Conservation (phyloP, 1,140 invertebrate genomes). For the Lepidurus arcticus region DNA sequence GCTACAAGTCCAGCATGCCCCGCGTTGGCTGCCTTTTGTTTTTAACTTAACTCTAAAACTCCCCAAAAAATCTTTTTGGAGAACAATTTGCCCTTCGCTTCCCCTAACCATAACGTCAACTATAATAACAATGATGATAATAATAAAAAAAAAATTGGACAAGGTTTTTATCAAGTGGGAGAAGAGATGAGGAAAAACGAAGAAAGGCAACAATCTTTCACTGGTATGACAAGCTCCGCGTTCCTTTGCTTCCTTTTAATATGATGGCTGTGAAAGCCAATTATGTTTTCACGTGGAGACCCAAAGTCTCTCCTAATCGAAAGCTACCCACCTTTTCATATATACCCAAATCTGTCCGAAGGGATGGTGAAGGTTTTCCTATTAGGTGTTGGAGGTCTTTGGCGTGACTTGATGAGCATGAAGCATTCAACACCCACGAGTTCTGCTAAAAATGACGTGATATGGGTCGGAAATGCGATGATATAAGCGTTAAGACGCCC, state of each 20-base stretch:
- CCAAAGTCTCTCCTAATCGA: background rate
- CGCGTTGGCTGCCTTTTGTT: too few species aligned
- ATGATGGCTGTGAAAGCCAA: background rate
- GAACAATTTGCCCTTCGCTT: too few species aligned
- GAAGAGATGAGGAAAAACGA: background rate
- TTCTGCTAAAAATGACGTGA: background rate
- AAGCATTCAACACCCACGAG: constrained; percentile 4
- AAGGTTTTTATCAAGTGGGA: background rate
- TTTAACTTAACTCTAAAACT: too few species aligned
- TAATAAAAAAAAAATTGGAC: background rate
- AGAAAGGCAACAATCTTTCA: background rate
- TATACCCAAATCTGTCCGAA: background rate
- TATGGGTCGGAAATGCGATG: background rate
- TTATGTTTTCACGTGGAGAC: background rate
- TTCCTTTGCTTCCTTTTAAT: background rate
- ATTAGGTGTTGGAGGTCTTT: background rate
- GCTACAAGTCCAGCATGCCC: too few species aligned
- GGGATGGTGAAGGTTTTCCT: background rate
- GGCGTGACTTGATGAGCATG: constrained; percentile 18
- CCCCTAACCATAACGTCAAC: too few species aligned
- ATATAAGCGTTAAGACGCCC: background rate
- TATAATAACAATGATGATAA: too few species aligned
- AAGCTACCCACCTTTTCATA: background rate
- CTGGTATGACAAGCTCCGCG: background rate
- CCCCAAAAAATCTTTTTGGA: too few species aligned